A percentile compares a stretch with the other conserved stretches of the same genome.
Conservation (phyloP, 2,888 invertebrate genomes). For the Coleophora deauratella region DNA sequence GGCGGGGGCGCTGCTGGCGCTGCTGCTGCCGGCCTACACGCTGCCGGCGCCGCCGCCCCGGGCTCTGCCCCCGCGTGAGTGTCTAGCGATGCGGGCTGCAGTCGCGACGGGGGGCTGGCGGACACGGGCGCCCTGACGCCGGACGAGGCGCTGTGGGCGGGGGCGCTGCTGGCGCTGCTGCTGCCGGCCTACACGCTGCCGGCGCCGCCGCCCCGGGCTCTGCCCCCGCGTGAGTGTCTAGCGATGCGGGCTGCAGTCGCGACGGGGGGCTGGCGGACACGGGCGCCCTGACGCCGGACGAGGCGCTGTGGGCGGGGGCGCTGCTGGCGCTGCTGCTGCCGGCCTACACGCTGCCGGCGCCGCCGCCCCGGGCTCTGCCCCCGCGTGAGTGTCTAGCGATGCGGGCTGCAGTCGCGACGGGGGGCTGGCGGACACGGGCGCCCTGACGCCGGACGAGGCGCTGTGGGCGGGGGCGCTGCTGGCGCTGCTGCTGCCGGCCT, state of each 20-base stretch:
- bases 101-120: no score
- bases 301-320: slow-evolving; percentile 78
- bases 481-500: slow-evolving; percentile 80
- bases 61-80: slow-evolving; percentile 79
- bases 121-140: slow-evolving; percentile 75
- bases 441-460: slow-evolving; percentile 73
- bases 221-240: slow-evolving; percentile 79
- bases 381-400: slow-evolving; percentile 76
- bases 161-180: slow-evolving; percentile 78
- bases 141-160: slow-evolving; percentile 77
- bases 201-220: slow-evolving; percentile 77
- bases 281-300: slow-evolving; percentile 70
- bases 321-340: slow-evolving; percentile 81
- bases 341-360: slow-evolving; percentile 78
- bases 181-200: slow-evolving; percentile 81
- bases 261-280: slow-evolving; percentile 76
- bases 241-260: no score
- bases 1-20: slow-evolving; percentile 78
- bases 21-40: slow-evolving; percentile 81
- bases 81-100: no score
- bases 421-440: slow-evolving; percentile 73
- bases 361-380: slow-evolving; percentile 80
- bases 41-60: slow-evolving; percentile 78
- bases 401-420: no score
- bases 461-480: slow-evolving; percentile 79